phyloP scores from a whole-genome alignment of 53 echinoderm and acorn worm species.

The Zoroaster sp. region DNA sequence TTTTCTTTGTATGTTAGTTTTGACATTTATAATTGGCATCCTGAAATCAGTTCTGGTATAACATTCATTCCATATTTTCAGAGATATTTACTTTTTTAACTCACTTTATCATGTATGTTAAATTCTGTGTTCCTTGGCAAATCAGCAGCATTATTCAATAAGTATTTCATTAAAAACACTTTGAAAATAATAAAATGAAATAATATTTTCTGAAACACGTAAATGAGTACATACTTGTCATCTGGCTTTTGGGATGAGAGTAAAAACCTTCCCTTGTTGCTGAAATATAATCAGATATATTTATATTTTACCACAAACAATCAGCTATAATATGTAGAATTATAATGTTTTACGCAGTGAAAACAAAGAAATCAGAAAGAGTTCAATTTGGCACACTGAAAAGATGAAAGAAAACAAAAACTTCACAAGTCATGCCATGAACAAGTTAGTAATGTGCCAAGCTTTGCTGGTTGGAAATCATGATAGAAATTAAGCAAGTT shows the following conservation, averaged over 20 bases:
- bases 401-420: not conserved
- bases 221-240: conserved; percentile 49
- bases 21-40: no score
- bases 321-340: not conserved
- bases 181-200: not conserved
- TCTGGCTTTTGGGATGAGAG: conserved; percentile 46
- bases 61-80: no score
- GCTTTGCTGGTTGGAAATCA: not conserved
- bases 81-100: no score
- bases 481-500: not conserved
- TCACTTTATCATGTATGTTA: no score
- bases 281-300: conserved; percentile 48
- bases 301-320: conserved; percentile 8
- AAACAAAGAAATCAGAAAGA: not conserved
- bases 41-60: no score
- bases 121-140: not conserved
- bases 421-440: not conserved
- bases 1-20: no score
- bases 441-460: not conserved
- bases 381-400: not conserved
- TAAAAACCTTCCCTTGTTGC: conserved; percentile 42
- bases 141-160: not conserved
- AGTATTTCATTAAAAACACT: not conserved
- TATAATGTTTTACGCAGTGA: not conserved
- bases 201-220: not conserved